A percentile compares a stretch with the other conserved stretches of the same genome.
Conservation (phyloP, 2,113 vertebrate genomes). For the Ardeotis arabs region DNA sequence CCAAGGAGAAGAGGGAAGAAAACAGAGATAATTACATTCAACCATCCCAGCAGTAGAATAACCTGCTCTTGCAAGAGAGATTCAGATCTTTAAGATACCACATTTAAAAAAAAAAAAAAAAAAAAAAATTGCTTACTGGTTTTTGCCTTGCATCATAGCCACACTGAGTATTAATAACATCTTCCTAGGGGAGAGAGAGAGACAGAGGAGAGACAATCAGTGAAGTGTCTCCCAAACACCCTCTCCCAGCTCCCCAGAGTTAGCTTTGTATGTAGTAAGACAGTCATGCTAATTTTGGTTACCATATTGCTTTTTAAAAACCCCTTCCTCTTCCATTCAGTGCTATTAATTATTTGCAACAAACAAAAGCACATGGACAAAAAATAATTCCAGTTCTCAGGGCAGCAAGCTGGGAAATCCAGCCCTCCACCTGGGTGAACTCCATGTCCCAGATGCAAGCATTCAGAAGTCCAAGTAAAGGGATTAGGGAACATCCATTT, state of each 20-base stretch:
- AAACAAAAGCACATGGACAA: not conserved
- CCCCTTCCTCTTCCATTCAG: not conserved
- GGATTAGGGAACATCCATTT: not conserved
- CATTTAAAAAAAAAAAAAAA: not conserved
- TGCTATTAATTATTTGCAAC: not conserved
- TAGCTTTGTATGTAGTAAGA: not conserved
- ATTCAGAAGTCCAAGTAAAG: not conserved
- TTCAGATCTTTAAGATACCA: not conserved
- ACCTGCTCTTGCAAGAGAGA: not conserved
- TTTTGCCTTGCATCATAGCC: conserved; percentile 95
- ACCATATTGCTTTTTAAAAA: not conserved
- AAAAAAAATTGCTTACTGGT: conserved; percentile 80
- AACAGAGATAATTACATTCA: not conserved
- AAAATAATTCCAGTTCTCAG: not conserved
- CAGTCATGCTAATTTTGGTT: not conserved
- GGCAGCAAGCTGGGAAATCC: not conserved
- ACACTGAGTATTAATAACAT: conserved; percentile 98
- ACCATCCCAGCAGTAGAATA: not conserved
- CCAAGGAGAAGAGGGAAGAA: conserved; percentile 38
- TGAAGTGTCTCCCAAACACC: not conserved
- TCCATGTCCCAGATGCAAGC: not conserved
- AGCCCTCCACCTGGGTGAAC: not conserved
- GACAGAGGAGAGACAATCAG: not conserved
- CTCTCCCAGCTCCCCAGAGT: not conserved
- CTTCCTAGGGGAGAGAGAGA: conserved; percentile 81